phyloP scores from a whole-genome alignment of 2,797 vertebrate genomes.

The Typhlichthys subterraneus region DNA sequence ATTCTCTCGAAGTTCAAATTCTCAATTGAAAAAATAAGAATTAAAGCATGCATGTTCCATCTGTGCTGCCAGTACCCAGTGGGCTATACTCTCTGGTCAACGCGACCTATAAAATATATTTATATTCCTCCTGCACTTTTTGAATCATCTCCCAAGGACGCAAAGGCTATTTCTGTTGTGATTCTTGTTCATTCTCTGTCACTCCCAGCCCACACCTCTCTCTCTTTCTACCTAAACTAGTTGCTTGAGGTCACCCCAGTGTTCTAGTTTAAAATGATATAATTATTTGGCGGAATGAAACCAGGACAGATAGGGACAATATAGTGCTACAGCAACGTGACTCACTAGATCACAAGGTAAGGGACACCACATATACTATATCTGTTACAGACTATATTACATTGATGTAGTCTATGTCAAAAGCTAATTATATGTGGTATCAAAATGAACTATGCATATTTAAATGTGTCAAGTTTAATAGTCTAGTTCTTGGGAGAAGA shows the following conservation, averaged over 20 bases:
- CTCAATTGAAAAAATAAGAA: conserved; percentile 21
- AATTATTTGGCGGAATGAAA: conserved; percentile 73
- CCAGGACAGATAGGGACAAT: conserved; percentile 61
- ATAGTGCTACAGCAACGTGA: conserved; percentile 63
- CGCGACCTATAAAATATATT: conserved; percentile 78
- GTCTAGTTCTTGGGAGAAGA: not conserved
- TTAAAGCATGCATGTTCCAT: conserved; percentile 22
- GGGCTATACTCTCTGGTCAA: conserved; percentile 55
- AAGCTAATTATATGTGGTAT: not conserved
- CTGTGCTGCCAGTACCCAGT: conserved; percentile 12
- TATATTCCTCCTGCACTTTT: conserved; percentile 59
- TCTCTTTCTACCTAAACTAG: conserved; percentile 62
- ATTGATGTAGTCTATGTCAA: too few species aligned
- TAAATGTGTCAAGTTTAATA: conserved; percentile 1
- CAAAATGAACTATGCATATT: not conserved
- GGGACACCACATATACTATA: not conserved
- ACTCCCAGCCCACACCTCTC: conserved; percentile 56
- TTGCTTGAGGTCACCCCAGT: conserved; percentile 76
- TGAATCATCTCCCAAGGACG: conserved; percentile 67
- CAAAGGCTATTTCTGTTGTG: conserved; percentile 67
- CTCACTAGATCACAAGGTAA: conserved; percentile 40
- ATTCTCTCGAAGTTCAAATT: not conserved
- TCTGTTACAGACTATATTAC: not conserved
- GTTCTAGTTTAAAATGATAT: conserved; percentile 70
- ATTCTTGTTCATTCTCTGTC: conserved; percentile 54